Evolutionary conservation across 2,888 invertebrate species (phyloP), one percentile per base, ranked within the genome.

Genomic region (Drosophila mulleri): DNA sequence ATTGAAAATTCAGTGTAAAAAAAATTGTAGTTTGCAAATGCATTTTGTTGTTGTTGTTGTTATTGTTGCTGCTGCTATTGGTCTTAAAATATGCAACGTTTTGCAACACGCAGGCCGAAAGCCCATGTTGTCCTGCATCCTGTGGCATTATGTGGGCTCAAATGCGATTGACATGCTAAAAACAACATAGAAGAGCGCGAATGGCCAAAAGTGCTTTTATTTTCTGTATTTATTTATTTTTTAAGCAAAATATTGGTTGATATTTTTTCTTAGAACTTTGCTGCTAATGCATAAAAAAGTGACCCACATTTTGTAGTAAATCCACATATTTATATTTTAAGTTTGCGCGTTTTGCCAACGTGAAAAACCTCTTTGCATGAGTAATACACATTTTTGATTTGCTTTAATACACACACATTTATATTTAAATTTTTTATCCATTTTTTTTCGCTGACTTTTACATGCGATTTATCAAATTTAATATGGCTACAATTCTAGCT

Each of bases 1-100:
- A 80, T 83, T 32, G 80, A 81, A 80, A 66, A 81, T 83, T 7
- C 81, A 83, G 48, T 26, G 48, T 14, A 63, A 80, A 75, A 75
- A 69, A 26, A 72, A 45, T 12, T 50, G 41, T 14, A 16, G 60
- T 58, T 29, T 2, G 29, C 26, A 50, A 54, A 60, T 50, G 39
- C 39, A 37, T 45, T 23, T 23, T 23, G 44, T 23, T 44, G 2
- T 41, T 44, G 2, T 41, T 62, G 12, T 63, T 59, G 53, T n/a
- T n/a, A n/a, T 42, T 39, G 2, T 32, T 41, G 16, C 59, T 32
- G 32, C 11, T 32, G 32, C 32, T 39, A 23, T 20, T 16, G 64
- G 69, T 72, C 70, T 79, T 86, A 70, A 86, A 88, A 83, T 88
- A 86, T 90, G 83, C 88, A 89, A 80, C 74, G 69, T 45, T 80